Evolutionary conservation across 2,888 invertebrate genomes (phyloP).

Genomic region (Catocala nupta): DNA sequence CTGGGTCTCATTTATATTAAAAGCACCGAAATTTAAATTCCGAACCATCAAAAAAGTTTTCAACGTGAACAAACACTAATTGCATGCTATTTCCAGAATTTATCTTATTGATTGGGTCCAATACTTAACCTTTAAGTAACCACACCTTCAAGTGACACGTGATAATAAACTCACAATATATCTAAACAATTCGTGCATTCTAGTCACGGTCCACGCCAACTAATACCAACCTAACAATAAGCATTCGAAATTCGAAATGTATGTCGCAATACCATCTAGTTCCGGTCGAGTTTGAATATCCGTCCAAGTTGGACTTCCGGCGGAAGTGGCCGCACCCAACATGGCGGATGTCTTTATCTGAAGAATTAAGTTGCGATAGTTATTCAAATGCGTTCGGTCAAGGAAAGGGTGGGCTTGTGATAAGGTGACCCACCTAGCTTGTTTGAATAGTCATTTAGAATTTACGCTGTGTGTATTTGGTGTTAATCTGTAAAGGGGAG

Average conservation of each 20-base stretch:
- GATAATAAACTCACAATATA: neutral
- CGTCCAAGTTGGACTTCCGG: constrained; percentile 84
- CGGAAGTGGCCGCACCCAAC: constrained; percentile 81
- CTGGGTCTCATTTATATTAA: too few species aligned
- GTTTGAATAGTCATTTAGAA: constrained; percentile 21
- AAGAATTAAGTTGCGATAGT: constrained; percentile 84
- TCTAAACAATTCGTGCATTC: constrained; percentile 22
- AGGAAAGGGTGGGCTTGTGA: constrained; percentile 48
- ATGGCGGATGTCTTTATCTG: constrained; percentile 84
- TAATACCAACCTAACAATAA: constrained; percentile 62
- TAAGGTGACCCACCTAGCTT: constrained; percentile 43
- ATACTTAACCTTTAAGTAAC: neutral
- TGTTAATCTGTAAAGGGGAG: constrained; percentile 16
- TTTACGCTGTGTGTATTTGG: constrained; percentile 13
- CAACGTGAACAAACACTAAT: too few species aligned
- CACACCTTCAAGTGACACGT: neutral
- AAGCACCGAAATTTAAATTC: too few species aligned
- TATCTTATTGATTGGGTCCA: neutral
- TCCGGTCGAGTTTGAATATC: constrained; percentile 86
- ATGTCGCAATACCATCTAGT: constrained; percentile 83
- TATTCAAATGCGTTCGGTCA: constrained; percentile 78
- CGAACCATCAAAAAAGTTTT: too few species aligned
- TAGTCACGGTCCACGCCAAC: constrained; percentile 41
- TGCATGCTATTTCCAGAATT: too few species aligned
- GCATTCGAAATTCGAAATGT: constrained; percentile 84